Conservation (phyloP, 2,888 invertebrate species). For the Miltochrista miniata region DNA sequence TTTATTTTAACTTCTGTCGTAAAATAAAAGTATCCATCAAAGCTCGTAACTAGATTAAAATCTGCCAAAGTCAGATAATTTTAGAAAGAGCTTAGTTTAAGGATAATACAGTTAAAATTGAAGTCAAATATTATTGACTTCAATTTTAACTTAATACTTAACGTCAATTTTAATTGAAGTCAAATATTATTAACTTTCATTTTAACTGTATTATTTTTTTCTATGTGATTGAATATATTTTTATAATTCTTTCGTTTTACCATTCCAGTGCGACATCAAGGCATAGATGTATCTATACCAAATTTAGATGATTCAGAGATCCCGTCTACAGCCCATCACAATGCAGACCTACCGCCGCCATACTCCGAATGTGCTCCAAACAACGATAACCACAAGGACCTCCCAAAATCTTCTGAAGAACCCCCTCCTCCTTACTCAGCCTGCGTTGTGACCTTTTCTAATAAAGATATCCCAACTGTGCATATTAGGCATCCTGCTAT, state of each 20-base stretch:
- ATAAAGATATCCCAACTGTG: slow-evolving; percentile 50
- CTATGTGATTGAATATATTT: no score
- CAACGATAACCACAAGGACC: not conserved
- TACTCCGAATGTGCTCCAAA: slow-evolving; percentile 52
- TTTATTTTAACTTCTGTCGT: no score
- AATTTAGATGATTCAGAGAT: slow-evolving; percentile 26
- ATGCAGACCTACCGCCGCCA: slow-evolving; percentile 58
- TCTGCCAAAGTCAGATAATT: no score
- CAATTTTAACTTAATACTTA: no score
- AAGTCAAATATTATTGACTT: no score
- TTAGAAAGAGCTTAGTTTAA: no score
- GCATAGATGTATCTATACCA: slow-evolving; percentile 14
- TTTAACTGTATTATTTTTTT: no score
- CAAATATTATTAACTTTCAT: no score
- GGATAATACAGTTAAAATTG: no score
- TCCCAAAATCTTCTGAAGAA: slow-evolving; percentile 39
- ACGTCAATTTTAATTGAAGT: no score
- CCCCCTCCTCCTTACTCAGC: slow-evolving; percentile 70
- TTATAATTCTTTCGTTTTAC: not conserved
- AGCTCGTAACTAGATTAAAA: no score
- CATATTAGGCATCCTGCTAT: slow-evolving; percentile 24
- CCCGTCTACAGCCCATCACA: slow-evolving; percentile 19
- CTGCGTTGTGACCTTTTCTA: slow-evolving; percentile 52
- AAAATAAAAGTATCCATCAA: no score
- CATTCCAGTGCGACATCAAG: slow-evolving; percentile 35